phyloP scores from a whole-genome alignment of 2,888 invertebrate species.

The Portevinia maculata region DNA sequence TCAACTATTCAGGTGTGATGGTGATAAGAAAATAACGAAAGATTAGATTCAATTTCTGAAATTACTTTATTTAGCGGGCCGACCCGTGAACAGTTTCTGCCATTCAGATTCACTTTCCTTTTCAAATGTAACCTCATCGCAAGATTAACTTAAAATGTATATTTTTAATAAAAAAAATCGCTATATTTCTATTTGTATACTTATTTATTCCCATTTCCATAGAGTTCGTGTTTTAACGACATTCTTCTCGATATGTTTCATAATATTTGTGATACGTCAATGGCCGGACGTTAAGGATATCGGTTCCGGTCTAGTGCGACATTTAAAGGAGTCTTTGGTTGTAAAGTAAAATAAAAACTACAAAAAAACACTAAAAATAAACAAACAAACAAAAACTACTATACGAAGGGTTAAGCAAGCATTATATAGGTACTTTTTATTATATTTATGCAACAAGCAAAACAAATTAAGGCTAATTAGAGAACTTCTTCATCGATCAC shows the following conservation, averaged over 20 bases:
- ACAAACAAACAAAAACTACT: slow-evolving; percentile 56
- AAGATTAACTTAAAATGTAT: neutral
- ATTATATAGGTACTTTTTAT: slow-evolving; percentile 24
- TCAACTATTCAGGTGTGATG: too few species aligned
- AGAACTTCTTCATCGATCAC: slow-evolving; percentile 63
- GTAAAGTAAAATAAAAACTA: slow-evolving; percentile 84
- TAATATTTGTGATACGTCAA: slow-evolving; percentile 93
- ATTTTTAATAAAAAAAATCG: neutral
- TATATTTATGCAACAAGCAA: slow-evolving; percentile 41
- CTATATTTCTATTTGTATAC: neutral
- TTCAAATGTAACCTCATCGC: too few species aligned
- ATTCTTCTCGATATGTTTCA: slow-evolving; percentile 90
- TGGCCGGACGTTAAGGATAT: slow-evolving; percentile 95
- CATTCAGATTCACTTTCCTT: too few species aligned
- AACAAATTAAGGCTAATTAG: slow-evolving; percentile 45
- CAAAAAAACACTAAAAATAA: slow-evolving; percentile 46
- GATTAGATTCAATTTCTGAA: too few species aligned
- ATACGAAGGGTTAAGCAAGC: slow-evolving; percentile 37
- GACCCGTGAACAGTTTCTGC: too few species aligned
- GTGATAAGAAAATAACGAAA: too few species aligned
- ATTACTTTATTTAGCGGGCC: too few species aligned
- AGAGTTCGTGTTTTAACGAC: slow-evolving; percentile 95
- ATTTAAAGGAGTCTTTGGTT: slow-evolving; percentile 90
- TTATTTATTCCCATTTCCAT: slow-evolving; percentile 81
- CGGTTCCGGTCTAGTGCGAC: slow-evolving; percentile 90